Evolutionary conservation across 2,888 invertebrate species (phyloP).

Genomic region (Maniola hyperantus): DNA sequence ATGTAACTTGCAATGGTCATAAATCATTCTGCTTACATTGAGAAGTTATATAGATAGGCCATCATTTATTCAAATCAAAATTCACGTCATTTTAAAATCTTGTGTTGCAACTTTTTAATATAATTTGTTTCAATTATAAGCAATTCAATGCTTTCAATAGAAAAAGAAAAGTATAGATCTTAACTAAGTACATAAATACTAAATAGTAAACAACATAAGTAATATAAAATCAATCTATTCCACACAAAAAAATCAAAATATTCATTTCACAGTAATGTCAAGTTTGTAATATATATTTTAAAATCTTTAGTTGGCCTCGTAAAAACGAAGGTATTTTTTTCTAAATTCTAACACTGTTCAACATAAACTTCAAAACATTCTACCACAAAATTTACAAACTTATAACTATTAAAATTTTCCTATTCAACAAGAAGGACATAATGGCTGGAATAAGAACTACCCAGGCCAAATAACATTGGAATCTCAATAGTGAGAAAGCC

Average conservation of each 20-base stretch:
- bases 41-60: constrained; percentile 13
- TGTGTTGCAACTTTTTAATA: constrained; percentile 21
- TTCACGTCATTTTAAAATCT: constrained; percentile 31
- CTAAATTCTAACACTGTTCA: constrained; percentile 68
- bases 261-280: constrained; percentile 7
- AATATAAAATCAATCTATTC: constrained; percentile 18
- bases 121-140: constrained; percentile 8
- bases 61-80: constrained; percentile 14
- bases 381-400: constrained; percentile 55
- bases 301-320: not conserved
- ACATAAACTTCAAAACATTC: constrained; percentile 55
- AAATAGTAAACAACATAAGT: constrained; percentile 18
- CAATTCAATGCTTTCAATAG: constrained; percentile 15
- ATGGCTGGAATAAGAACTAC: constrained; percentile 86
- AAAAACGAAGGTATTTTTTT: constrained; percentile 19
- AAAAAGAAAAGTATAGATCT: not conserved
- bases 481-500: constrained; percentile 81
- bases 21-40: not conserved
- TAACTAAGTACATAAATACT: constrained; percentile 20
- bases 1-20: not conserved
- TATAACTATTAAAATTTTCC: constrained; percentile 51
- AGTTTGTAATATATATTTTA: not conserved
- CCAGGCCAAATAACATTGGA: constrained; percentile 84
- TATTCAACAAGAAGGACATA: constrained; percentile 86
- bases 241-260: constrained; percentile 19